A percentile compares a stretch with the other conserved stretches of the same genome.
phyloP scores from a whole-genome alignment of 1,140 invertebrate genomes.

The Megalonaias nervosa region DNA sequence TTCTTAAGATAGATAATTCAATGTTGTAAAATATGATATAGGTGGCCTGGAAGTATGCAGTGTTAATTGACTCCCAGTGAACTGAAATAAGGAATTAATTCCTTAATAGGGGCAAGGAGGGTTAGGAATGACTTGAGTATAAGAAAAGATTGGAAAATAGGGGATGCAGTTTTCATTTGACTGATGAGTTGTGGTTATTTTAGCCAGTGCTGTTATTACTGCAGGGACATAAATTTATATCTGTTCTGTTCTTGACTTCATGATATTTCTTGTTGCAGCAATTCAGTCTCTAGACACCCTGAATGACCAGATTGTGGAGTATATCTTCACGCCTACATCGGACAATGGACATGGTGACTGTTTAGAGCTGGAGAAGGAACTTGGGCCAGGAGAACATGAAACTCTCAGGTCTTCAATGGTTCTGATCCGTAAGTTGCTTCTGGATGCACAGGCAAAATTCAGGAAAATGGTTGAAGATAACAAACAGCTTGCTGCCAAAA shows the following conservation, averaged over 20 bases:
- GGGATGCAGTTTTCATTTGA: not conserved
- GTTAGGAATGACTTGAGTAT: not conserved
- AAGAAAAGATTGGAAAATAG: not conserved
- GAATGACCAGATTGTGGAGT: slow-evolving; percentile 73
- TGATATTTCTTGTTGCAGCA: slow-evolving; percentile 60
- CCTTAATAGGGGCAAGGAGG: not conserved
- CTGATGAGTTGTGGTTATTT: not conserved
- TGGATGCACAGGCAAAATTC: slow-evolving; percentile 77
- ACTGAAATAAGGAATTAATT: not conserved
- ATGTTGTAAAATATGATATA: too few relatives aligned
- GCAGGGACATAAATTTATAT: not conserved
- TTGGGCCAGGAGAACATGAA: slow-evolving; percentile 60
- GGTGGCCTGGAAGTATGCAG: too few relatives aligned
- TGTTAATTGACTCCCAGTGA: too few relatives aligned
- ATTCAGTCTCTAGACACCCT: slow-evolving; percentile 72
- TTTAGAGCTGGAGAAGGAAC: slow-evolving; percentile 49
- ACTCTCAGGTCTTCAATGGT: slow-evolving; percentile 70
- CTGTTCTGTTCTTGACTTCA: not conserved
- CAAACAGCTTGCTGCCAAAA: slow-evolving; percentile 76
- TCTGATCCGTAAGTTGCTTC: slow-evolving; percentile 70
- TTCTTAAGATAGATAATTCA: too few relatives aligned
- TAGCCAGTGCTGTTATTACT: not conserved
- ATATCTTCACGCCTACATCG: slow-evolving; percentile 62
- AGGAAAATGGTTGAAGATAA: slow-evolving; percentile 83
- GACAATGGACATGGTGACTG: slow-evolving; percentile 36